Conservation (phyloP, 2,888 invertebrate species). For the Tridacna gigas region DNA sequence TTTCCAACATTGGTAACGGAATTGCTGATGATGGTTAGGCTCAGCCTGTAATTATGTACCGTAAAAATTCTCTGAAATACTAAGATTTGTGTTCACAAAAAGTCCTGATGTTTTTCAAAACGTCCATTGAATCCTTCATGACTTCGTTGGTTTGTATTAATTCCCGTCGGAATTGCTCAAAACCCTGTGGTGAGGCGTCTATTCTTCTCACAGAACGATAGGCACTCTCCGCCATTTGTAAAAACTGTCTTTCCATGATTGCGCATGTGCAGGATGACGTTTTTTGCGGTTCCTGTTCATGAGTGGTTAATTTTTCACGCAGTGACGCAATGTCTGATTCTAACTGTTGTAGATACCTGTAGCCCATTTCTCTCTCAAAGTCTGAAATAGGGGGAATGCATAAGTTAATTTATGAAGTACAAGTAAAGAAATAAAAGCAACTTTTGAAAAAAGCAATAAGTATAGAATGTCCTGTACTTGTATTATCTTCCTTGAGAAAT, state of each 20-base stretch:
- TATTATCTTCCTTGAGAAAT: too few species aligned
- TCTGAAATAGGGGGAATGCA: conserved; percentile 44
- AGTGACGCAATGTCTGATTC: conserved; percentile 59
- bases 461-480: too few species aligned
- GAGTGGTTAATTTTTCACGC: conserved; percentile 53
- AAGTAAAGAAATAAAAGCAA: background rate
- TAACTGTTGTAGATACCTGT: conserved; percentile 64
- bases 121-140: conserved; percentile 69
- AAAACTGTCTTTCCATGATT: conserved; percentile 72
- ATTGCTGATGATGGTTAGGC: too few species aligned
- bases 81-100: conserved; percentile 70
- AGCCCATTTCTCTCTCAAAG: conserved; percentile 61
- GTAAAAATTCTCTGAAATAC: background rate
- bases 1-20: too few species aligned
- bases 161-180: conserved; percentile 72
- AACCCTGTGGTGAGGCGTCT: conserved; percentile 67
- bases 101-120: conserved; percentile 69
- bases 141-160: conserved; percentile 72
- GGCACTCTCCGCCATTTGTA: conserved; percentile 75
- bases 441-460: too few species aligned
- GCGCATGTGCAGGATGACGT: conserved; percentile 73
- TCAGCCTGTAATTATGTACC: too few species aligned
- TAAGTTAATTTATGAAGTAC: too few species aligned
- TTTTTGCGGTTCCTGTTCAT: conserved; percentile 59
- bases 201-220: conserved; percentile 70